Evolutionary conservation across 2,113 vertebrate species (phyloP), one percentile per base, ranked within the genome.

Genomic region (Litocranius walleri): DNA sequence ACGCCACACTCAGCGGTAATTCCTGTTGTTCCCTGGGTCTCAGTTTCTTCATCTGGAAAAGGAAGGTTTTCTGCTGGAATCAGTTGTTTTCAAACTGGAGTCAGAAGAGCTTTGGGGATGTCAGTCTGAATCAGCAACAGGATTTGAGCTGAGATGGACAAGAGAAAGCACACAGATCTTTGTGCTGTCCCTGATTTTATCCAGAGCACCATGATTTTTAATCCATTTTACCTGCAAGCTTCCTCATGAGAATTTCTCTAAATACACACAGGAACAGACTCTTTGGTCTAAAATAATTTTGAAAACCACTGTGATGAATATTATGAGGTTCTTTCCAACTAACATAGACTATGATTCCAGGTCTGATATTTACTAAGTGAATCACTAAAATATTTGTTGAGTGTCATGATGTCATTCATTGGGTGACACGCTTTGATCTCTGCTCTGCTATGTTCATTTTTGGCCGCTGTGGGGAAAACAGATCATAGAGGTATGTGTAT

Each of bases 271-370:
- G 5, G 67, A 71, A 29, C 17, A 27, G 16, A n/a, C 40, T 64
- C 48, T 50, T 36, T 19, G 15, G 8, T n/a, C 17, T 88, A 57
- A 64, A 95, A 82, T 90, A 64, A 36, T 82, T 92, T 71, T 78
- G 62, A 92, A 95, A 92, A 67, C 23, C 52, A 88, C 50, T 48
- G 45, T 4, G 15, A 16, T 85, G 43, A 88, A 62, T 88, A 88
- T 25, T 62, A 3, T 59, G 25, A 57, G 40, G 59, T 85, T 17
- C 71, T 40, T 71, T 56, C 1, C 9, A 54, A 27, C 7, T 13
- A 36, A 33, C 10, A 54, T 27, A 50, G 23, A 78, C 61, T 36
- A 4, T 19, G 61, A 74, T 62, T 77, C 23, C 56, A 94, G 16
- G 83, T 19, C 50, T 67, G 33, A 43, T 33, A 27, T 91, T 77